Percentiles rank a stretch among this genome's conserved stretches.
phyloP scores from a whole-genome alignment of 1,140 invertebrate genomes.

The Scaptomyza montana region DNA sequence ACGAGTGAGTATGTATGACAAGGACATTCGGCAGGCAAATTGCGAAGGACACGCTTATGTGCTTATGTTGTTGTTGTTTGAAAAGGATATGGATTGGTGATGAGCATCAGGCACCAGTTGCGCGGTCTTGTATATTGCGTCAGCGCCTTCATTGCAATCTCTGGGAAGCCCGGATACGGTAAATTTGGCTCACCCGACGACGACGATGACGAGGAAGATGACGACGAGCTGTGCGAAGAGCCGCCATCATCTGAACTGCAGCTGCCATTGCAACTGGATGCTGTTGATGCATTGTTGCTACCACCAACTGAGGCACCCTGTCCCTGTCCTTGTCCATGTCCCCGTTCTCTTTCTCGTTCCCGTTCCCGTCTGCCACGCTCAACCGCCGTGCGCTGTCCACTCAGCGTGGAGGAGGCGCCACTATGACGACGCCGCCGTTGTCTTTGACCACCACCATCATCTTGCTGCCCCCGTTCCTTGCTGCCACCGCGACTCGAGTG shows the following conservation, averaged over 20 bases:
- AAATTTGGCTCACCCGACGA: slow-evolving; percentile 87
- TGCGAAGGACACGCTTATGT: slow-evolving; percentile 38
- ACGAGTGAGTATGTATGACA: slow-evolving; percentile 47
- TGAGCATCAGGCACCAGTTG: slow-evolving; percentile 96
- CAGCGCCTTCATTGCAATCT: slow-evolving; percentile 92
- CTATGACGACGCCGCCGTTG: slow-evolving; percentile 58
- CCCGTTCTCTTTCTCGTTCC: too few species aligned
- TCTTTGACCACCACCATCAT: not conserved
- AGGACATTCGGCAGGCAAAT: slow-evolving; percentile 43
- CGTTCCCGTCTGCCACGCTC: not conserved
- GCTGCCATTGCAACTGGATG: slow-evolving; percentile 81
- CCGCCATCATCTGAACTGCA: slow-evolving; percentile 86
- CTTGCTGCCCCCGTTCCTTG: slow-evolving; percentile 42
- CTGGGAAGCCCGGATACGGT: slow-evolving; percentile 95
- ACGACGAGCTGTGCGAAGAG: slow-evolving; percentile 80
- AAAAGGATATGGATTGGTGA: slow-evolving; percentile 99
- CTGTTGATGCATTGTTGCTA: slow-evolving; percentile 58
- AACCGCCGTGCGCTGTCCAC: slow-evolving; percentile 22
- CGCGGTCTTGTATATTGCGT: slow-evolving; percentile 93
- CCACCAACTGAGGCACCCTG: slow-evolving; percentile 22
- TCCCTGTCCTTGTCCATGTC: too few species aligned
- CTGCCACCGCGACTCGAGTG: slow-evolving; percentile 28
- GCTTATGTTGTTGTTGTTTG: slow-evolving; percentile 34
- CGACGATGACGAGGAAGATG: slow-evolving; percentile 85
- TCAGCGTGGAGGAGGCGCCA: slow-evolving; percentile 59